phyloP scores from a whole-genome alignment of 1,140 invertebrate species.

The Ptiloglossa arizonensis region DNA sequence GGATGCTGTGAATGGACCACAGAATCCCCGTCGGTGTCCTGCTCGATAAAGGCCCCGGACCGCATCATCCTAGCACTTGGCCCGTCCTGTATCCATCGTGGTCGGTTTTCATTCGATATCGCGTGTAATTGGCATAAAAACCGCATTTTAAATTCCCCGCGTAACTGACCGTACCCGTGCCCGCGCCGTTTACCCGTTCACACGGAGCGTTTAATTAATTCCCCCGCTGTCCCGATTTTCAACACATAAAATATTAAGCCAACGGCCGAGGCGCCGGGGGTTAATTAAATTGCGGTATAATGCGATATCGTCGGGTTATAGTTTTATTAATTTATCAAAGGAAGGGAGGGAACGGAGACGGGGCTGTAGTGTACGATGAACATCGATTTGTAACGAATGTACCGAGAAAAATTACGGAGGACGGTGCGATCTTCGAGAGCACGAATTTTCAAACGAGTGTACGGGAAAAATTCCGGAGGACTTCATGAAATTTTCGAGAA shows the following conservation, averaged over 20 bases:
- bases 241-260: conserved; percentile 37
- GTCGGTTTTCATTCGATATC: conserved; percentile 25
- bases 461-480: too few species aligned
- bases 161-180: background rate
- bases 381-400: too few species aligned
- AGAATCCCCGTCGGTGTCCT: conserved; percentile 58
- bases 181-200: conserved; percentile 3
- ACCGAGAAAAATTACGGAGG: too few species aligned
- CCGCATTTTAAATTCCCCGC: conserved; percentile 43
- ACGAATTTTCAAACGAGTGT: too few species aligned
- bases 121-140: conserved; percentile 52
- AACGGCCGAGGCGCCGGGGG: conserved; percentile 26
- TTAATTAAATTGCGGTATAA: conserved; percentile 48
- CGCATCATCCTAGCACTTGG: conserved; percentile 43
- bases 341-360: background rate
- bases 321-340: conserved; percentile 33
- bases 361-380: too few species aligned
- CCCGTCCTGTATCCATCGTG: conserved; percentile 19
- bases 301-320: conserved; percentile 29
- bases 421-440: too few species aligned
- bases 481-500: too few species aligned
- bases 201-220: conserved; percentile 42
- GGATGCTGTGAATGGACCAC: conserved; percentile 67
- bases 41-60: conserved; percentile 54
- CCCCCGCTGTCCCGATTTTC: conserved; percentile 11